phyloP scores from a whole-genome alignment of 2,888 invertebrate species.

The Dusona sp. region DNA sequence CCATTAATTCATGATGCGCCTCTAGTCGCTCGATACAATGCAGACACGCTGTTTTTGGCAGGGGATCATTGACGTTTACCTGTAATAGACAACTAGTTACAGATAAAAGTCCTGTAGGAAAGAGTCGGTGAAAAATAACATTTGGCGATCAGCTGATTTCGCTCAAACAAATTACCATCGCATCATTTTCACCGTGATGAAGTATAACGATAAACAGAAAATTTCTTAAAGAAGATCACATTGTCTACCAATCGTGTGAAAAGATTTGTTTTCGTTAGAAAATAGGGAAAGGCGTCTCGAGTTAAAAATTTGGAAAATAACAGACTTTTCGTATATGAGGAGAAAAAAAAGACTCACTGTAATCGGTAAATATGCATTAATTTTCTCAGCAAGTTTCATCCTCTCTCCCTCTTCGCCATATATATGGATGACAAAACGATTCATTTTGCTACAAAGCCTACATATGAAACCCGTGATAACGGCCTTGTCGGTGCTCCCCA shows the following conservation, averaged over 20 bases:
- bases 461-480: constrained; percentile 94
- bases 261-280: not conserved
- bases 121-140: not conserved
- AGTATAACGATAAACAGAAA: not conserved
- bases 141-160: constrained; percentile 21
- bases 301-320: not conserved
- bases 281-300: not conserved
- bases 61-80: constrained; percentile 84
- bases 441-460: constrained; percentile 94
- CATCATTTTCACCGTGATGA: not conserved
- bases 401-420: constrained; percentile 92
- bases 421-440: constrained; percentile 92
- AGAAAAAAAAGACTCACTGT: constrained; percentile 86
- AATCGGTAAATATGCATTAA: constrained; percentile 92
- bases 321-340: not conserved
- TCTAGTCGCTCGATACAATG: constrained; percentile 86
- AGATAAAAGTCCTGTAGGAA: not conserved
- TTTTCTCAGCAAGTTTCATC: constrained; percentile 91
- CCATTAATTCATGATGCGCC: constrained; percentile 85
- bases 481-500: constrained; percentile 94
- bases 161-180: constrained; percentile 5
- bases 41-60: constrained; percentile 86
- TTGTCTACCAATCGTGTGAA: not conserved
- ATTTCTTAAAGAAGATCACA: not conserved
- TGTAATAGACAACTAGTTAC: constrained; percentile 68